phyloP scores from a whole-genome alignment of 1,140 invertebrate genomes.

The Ylistrum balloti region DNA sequence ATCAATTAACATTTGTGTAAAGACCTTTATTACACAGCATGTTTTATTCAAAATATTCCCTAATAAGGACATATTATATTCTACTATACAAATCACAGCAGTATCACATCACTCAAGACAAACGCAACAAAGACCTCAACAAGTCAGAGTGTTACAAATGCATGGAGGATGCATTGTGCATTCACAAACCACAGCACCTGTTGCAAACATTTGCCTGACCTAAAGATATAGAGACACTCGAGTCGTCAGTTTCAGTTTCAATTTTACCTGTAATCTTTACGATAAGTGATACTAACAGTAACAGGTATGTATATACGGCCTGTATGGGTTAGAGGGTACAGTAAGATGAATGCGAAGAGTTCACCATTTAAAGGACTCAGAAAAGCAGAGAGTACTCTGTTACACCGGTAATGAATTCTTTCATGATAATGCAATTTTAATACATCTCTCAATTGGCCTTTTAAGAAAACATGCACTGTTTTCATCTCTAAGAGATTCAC shows the following conservation, averaged over 20 bases:
- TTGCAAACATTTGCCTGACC: slow-evolving; percentile 3
- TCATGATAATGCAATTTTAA: slow-evolving; percentile 34
- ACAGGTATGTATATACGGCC: not conserved
- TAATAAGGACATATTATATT: slow-evolving; percentile 14
- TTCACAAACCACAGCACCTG: not conserved
- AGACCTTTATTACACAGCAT: not conserved
- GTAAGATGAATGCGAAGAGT: not conserved
- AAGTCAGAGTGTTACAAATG: slow-evolving; percentile 33
- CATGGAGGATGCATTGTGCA: slow-evolving; percentile 31
- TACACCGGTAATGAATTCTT: not conserved
- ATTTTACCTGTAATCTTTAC: slow-evolving; percentile 12
- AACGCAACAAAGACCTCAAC: slow-evolving; percentile 25
- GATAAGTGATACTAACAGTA: not conserved
- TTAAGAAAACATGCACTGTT: slow-evolving; percentile 33
- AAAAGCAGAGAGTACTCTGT: not conserved
- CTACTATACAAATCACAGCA: not conserved
- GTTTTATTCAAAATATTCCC: slow-evolving; percentile 27
- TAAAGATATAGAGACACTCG: not conserved
- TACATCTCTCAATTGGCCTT: not conserved
- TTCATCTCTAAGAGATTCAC: not conserved
- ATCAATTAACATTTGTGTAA: not conserved
- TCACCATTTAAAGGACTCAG: slow-evolving; percentile 5
- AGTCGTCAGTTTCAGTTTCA: slow-evolving; percentile 33
- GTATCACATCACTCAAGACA: slow-evolving; percentile 27
- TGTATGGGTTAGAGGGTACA: not conserved